Base-by-base conservation (phyloP, 2,113 vertebrate species). In the Plestiodon gilberti region DNA sequence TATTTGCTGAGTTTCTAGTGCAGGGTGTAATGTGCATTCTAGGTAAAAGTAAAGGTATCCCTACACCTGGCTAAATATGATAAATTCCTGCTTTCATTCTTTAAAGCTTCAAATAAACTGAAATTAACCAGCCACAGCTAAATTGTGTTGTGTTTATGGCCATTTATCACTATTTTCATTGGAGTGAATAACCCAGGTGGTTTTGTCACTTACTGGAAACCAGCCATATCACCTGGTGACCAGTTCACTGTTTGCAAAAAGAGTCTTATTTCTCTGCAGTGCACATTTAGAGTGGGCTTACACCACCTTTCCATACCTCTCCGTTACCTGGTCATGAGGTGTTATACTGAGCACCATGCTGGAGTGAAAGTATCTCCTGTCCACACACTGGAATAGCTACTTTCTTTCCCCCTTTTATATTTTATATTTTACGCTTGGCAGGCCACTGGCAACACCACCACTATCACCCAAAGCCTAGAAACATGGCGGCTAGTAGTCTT, bases 1-100 rank as follows among this genome's bases (percentile, higher is more conserved):
- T 91, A 84, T 20, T 77, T 18, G 17, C 8, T 69, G 14, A 38
- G 43, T 25, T 8, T 67, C 15, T 3, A 70, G 13, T 62, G 14
- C 67, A 89, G 89, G 81, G 90, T 70, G 8, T 78, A 89, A 83
- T 0, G 0, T 84, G 77, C 22, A 28, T 78, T 90, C 25, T n/a
- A n/a, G n/a, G n/a, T n/a, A n/a, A n/a, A n/a, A n/a, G n/a, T n/a
- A n/a, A n/a, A n/a, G n/a, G n/a, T n/a, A n/a, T n/a, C n/a, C n/a
- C n/a, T 40, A 70, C 18, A 77, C 28, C 35, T 65, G 89, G 78
- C 85, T 30, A 89, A 81, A 91, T 48, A 30, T 73, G 89, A 0
- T 43, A 0, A 15, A 91, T 87, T 23, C 57, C 5, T 74, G 15
- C 13, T 65, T 90, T 57, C 14, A 71, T 83, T 52, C 59, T 79